phyloP scores from a whole-genome alignment of 1,140 invertebrate species.

The Thereuonema tuberculata region DNA sequence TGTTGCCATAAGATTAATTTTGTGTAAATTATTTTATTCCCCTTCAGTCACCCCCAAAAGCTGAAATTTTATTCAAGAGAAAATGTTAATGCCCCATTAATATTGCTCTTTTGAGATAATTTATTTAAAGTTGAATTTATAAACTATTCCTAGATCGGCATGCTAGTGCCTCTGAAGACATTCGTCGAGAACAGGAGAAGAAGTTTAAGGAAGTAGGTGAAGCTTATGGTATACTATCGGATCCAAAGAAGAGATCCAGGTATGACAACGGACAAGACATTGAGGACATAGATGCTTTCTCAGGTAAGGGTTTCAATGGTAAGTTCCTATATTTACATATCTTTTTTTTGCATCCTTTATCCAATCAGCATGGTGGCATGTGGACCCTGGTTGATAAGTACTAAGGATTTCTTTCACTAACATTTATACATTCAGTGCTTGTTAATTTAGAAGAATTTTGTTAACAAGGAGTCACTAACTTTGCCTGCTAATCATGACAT shows the following conservation, averaged over 20 bases:
- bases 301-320: conserved; percentile 18
- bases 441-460: neutral
- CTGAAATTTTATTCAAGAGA: no score
- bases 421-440: neutral
- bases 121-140: neutral
- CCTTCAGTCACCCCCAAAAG: no score
- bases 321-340: conserved; percentile 13
- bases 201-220: conserved; percentile 97
- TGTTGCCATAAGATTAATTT: no score
- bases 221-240: conserved; percentile 87
- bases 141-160: conserved; percentile 54
- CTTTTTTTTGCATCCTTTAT: conserved; percentile 8
- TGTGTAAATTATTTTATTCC: no score
- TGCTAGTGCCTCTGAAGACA: conserved; percentile 62
- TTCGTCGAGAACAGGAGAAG: conserved; percentile 78
- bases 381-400: no score
- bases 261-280: conserved; percentile 89
- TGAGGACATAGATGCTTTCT: conserved; percentile 42
- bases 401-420: no score
- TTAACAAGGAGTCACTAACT: no score
- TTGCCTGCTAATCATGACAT: no score
- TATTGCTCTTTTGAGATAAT: no score
- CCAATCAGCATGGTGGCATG: no score
- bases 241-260: conserved; percentile 74
- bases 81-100: no score